Conservation (phyloP, 2,797 vertebrate species). For the Rhabdomys pumilio region DNA sequence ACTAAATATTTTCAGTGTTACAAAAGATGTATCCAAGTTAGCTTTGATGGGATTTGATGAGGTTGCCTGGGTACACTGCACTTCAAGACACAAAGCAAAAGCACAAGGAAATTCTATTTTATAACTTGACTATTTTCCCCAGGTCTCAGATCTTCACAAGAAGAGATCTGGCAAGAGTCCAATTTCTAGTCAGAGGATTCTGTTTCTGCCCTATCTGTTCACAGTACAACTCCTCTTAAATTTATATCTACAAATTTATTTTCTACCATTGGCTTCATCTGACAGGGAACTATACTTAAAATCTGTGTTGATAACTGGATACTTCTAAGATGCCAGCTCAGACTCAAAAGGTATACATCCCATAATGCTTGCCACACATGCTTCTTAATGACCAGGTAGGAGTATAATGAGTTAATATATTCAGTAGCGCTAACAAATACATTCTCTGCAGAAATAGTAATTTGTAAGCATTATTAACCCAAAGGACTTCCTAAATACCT, state of each 20-base stretch:
- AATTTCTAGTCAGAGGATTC: conserved; percentile 75
- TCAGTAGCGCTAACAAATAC: background rate
- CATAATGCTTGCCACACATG: background rate
- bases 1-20: conserved; percentile 67
- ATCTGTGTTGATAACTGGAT: conserved; percentile 76
- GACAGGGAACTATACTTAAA: conserved; percentile 69
- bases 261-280: conserved; percentile 57
- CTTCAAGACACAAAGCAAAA: conserved; percentile 78
- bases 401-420: conserved; percentile 33
- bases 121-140: conserved; percentile 56
- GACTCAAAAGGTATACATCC: background rate
- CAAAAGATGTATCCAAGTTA: conserved; percentile 52
- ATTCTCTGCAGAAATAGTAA: background rate
- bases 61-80: conserved; percentile 60
- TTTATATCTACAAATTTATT: conserved; percentile 65
- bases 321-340: conserved; percentile 58
- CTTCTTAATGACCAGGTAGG: conserved; percentile 31
- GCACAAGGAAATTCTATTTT: conserved; percentile 69
- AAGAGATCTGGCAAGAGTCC: conserved; percentile 64
- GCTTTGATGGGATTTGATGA: conserved; percentile 64
- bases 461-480: conserved; percentile 2
- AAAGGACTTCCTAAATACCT: background rate
- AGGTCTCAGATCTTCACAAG: conserved; percentile 57
- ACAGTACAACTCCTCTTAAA: conserved; percentile 71
- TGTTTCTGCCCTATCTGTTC: conserved; percentile 27